Evolutionary conservation across 2,113 vertebrate genomes (phyloP).

Genomic region (Tinamus guttatus): DNA sequence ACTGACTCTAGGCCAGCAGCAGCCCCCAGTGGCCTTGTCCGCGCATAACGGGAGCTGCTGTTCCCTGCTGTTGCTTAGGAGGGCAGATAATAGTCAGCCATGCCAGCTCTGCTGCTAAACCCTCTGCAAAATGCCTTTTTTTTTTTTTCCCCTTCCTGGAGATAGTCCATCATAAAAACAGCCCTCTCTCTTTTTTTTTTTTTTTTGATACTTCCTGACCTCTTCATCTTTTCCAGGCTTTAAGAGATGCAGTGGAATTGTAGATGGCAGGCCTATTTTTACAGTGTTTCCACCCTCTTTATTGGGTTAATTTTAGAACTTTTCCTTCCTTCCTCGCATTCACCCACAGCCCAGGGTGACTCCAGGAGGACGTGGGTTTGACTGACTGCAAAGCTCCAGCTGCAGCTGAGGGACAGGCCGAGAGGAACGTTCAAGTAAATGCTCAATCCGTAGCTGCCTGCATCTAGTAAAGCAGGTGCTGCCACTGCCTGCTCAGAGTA

Average conservation of each 20-base stretch:
- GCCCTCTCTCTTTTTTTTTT: too few relatives aligned
- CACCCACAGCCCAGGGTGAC: neutral
- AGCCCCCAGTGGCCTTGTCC: neutral
- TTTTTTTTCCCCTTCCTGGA: accelerated
- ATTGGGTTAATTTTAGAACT: neutral
- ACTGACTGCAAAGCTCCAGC: neutral
- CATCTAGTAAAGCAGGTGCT: too few relatives aligned
- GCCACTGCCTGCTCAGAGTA: neutral
- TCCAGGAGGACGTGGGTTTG: neutral
- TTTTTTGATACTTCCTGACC: too few relatives aligned
- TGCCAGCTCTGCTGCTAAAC: neutral
- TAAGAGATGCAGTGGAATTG: neutral
- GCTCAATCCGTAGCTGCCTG: neutral
- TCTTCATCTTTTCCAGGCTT: too few relatives aligned
- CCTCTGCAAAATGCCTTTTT: neutral
- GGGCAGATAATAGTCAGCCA: accelerated
- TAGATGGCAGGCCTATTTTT: neutral
- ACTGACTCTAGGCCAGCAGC: neutral
- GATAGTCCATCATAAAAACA: neutral
- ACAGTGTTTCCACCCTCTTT: neutral
- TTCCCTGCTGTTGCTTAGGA: neutral
- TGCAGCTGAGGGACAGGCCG: neutral
- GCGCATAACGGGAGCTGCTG: neutral
- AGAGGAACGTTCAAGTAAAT: neutral
- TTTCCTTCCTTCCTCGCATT: neutral